Conservation (phyloP, 2,797 vertebrate genomes). For the Otolemur crassicaudatus region DNA sequence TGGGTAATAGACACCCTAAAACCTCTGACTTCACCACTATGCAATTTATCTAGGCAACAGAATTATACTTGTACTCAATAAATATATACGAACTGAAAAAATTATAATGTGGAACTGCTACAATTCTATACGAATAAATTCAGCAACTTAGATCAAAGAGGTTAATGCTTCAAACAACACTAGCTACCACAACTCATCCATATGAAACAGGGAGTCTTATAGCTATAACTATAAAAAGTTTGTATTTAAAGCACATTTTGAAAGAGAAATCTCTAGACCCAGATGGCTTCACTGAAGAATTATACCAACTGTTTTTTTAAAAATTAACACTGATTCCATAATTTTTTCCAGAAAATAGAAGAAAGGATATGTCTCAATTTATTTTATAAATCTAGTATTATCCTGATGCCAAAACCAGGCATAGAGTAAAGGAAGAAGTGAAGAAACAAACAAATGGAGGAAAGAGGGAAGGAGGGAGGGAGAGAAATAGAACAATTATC, state of each 20-base stretch:
- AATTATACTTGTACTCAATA: no score
- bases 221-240: background rate
- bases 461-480: background rate
- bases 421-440: background rate
- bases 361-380: no score
- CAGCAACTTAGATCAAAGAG: background rate
- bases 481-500: background rate
- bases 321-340: background rate
- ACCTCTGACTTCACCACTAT: no score
- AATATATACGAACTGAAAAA: background rate
- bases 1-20: no score
- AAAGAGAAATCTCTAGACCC: background rate
- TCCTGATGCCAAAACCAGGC: background rate
- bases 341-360: background rate
- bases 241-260: background rate
- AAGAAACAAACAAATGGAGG: background rate
- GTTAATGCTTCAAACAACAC: background rate
- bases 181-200: background rate
- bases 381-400: background rate
- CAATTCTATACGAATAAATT: background rate
- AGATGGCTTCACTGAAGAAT: background rate
- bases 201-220: background rate
- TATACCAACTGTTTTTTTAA: background rate
- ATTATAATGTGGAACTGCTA: background rate
- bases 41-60: no score